Conservation (phyloP, 1,140 invertebrate genomes). For the Macrocentrus cingulum region DNA sequence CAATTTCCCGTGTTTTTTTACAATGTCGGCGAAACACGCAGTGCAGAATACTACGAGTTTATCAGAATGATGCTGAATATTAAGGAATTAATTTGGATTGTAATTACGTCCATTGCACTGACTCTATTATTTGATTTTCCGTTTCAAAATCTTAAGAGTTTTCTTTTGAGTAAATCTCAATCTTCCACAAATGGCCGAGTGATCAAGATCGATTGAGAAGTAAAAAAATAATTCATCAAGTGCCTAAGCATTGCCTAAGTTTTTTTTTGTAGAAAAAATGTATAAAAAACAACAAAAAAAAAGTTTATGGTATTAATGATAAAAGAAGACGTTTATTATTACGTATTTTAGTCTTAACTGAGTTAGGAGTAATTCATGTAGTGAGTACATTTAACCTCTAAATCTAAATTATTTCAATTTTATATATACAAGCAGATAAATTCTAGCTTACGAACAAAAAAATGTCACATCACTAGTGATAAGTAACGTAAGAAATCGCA, state of each 20-base stretch:
- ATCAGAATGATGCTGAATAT: constrained; percentile 61
- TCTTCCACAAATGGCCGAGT: constrained; percentile 29
- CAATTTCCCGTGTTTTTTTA: constrained; percentile 72
- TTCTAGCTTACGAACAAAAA: background rate
- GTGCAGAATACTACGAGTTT: constrained; percentile 61
- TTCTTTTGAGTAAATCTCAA: constrained; percentile 37
- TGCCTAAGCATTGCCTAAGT: too few relatives aligned
- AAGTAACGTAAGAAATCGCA: background rate
- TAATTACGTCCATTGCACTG: constrained; percentile 62
- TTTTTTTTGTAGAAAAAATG: too few relatives aligned
- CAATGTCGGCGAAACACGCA: constrained; percentile 64
- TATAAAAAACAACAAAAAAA: too few relatives aligned
- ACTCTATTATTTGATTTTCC: constrained; percentile 70
- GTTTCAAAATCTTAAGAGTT: constrained; percentile 68
- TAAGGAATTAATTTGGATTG: constrained; percentile 61
- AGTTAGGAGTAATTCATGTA: too few relatives aligned
- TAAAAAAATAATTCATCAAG: too few relatives aligned
- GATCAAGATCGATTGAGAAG: constrained; percentile 26
- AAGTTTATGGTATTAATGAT: too few relatives aligned
- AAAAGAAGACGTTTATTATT: too few relatives aligned
- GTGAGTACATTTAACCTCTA: too few relatives aligned
- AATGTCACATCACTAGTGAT: background rate
- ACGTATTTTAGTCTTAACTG: too few relatives aligned
- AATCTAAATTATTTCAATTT: too few relatives aligned
- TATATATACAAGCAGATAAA: constrained; percentile 10